Conservation (phyloP, 2,113 vertebrate genomes). For the Pelecanoides urinatrix region DNA sequence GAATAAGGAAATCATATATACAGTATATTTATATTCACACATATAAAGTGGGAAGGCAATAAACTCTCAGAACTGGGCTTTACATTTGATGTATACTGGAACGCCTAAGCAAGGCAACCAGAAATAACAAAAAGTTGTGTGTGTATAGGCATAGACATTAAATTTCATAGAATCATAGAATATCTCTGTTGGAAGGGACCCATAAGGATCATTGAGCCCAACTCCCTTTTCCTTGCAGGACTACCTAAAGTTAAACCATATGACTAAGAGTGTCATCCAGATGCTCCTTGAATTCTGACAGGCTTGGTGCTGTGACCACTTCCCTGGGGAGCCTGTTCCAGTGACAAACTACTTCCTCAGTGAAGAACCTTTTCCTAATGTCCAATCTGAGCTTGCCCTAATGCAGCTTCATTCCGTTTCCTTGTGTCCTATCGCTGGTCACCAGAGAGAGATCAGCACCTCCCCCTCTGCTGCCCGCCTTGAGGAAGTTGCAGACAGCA, state of each 20-base stretch:
- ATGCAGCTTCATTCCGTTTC: background rate
- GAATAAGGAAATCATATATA: background rate
- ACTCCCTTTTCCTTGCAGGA: background rate
- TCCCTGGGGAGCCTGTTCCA: background rate
- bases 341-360: rapidly evolving
- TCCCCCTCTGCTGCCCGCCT: rapidly evolving
- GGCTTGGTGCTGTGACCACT: background rate
- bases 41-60: background rate
- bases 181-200: background rate
- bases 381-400: background rate
- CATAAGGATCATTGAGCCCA: background rate
- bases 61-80: background rate
- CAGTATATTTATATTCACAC: background rate
- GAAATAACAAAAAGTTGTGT: background rate
- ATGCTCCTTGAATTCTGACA: background rate
- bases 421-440: rapidly evolving
- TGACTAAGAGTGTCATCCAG: rapidly evolving
- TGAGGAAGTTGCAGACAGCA: background rate
- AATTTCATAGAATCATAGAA: background rate
- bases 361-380: background rate
- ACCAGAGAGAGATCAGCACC: background rate
- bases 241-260: background rate
- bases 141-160: background rate
- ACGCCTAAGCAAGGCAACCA: background rate
- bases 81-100: background rate